Evolutionary conservation across 2,797 vertebrate genomes (phyloP), one percentile per base, ranked within the genome.

Genomic region (Manis crassicaudata): DNA sequence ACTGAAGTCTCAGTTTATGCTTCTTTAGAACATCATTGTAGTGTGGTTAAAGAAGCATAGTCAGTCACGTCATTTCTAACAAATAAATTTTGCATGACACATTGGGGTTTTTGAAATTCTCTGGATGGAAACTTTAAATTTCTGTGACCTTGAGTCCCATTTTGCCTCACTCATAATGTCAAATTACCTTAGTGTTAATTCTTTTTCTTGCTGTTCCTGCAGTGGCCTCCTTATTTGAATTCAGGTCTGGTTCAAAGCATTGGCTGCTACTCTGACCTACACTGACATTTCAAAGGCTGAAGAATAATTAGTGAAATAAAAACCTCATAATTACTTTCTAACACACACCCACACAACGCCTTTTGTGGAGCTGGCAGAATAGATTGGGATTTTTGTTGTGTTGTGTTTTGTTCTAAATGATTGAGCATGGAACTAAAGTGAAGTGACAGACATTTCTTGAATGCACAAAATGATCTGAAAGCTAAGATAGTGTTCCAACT

Each of bases 301-400:
- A 98, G 95, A 98, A 98, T 97, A 98, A 98, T 98, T 98, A 98
- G 96, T 97, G 96, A 98, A 98, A 98, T 98, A 98, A 98, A 98
- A 98, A 95, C 92, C 95, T 98, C 86, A 97, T 98, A 97, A 98
- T 97, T 96, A 97, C 95, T 97, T 92, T 97, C 97, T 96, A 98
- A 97, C 95, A 98, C 87, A 89, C 97, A 98, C 96, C 92, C 86
- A 98, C 92, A 96, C 70, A 96, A 65, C 96, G 84, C 81, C 91
- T 63, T 97, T 97, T 98, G 97, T 96, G 92, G 75, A 35, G 84
- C 94, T 89, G 92, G 96, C 76, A 96, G 81, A 98, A 97, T 96
- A 54, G n/a, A 96, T 97, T 37, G 52, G 43, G 96, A 86, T 93
- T 50, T 65, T 89, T 12, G 93, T 97, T 97, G 91, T 97, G 92